A percentile compares a stretch with the other conserved stretches of the same genome.
Evolutionary conservation across 2,888 invertebrate genomes (phyloP).

Genomic region (Hyposoter didymator): DNA sequence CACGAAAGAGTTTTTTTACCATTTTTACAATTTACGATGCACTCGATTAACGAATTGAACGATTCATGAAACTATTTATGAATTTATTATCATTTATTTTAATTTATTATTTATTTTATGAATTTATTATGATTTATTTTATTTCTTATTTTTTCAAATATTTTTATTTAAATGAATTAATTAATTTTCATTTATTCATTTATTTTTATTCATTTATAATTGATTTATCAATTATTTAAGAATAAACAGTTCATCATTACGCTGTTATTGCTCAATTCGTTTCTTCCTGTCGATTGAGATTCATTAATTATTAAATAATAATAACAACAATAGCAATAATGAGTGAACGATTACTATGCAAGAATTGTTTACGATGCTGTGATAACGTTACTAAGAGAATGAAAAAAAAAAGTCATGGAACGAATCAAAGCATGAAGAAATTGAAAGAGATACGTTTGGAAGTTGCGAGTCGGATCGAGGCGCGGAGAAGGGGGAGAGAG

Average conservation of each 20-base stretch:
- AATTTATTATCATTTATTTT: too few species aligned
- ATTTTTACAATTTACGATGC: not conserved
- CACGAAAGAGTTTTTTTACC: too few species aligned
- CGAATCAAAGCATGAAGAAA: slow-evolving; percentile 2
- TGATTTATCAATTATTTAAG: too few species aligned
- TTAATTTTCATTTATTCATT: too few species aligned
- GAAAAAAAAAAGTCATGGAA: slow-evolving; percentile 30
- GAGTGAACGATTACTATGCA: not conserved
- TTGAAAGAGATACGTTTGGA: slow-evolving; percentile 13
- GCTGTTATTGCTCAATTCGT: not conserved
- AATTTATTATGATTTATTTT: too few species aligned
- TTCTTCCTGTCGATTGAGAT: not conserved
- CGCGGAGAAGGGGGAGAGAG: not conserved
- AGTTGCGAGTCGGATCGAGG: not conserved
- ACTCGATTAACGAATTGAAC: not conserved
- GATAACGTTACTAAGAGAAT: slow-evolving; percentile 24
- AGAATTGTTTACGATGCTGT: slow-evolving; percentile 19
- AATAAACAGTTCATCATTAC: too few species aligned
- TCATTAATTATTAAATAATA: not conserved
- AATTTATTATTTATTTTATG: too few species aligned
- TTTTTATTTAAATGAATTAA: too few species aligned
- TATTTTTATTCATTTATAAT: not conserved
- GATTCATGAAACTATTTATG: not conserved
- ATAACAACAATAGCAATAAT: slow-evolving; percentile 2
- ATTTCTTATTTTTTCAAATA: too few species aligned